Evolutionary conservation across 2,113 vertebrate genomes (phyloP), one percentile per base, ranked within the genome.

Genomic region (Platichthys stellatus): DNA sequence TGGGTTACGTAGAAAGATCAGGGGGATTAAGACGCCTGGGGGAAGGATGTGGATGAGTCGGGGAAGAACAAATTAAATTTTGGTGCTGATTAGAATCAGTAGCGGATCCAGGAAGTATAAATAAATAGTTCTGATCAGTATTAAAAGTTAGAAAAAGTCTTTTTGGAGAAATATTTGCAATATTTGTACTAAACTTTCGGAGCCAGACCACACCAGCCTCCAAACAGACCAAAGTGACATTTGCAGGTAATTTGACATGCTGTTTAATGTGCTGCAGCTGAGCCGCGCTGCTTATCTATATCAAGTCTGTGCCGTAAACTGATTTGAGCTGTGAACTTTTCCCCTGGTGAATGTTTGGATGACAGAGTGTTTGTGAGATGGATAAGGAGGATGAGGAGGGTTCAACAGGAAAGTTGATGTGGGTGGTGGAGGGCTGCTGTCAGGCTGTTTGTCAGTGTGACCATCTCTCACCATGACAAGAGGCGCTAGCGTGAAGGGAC

Each of bases 351-450:
- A 40, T 63, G 12, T 63, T 63, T 40, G 60, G 10, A 14, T n/a
- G n/a, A 40, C 26, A 38, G 31, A 18, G 5, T 23, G 38, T 23
- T 43, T 35, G 31, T 38, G 26, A 63, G 61, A 43, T 43, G n/a
- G 61, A 43, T n/a, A 62, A 62, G 18, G 5, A 21, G 23, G 23
- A 23, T 14, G 60, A 40, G 31, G 31, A 26, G n/a, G n/a, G 12
- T 21, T 11, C 35, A 40, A 18, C 40, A 49, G 60, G 35, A 62
- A 40, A 43, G 12, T 28, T 15, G 23, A 43, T 63, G 61, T 43
- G 38, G 61, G 61, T 64, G 21, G 61, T 15, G 13, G 12, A 40
- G 8, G 61, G 31, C 61, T 43, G 61, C 35, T 63, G 61, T 63
- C 35, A 14, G 61, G 35, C 61, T 63, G 35, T 63, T 23, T 40